Percentiles rank a stretch among this genome's conserved stretches.
phyloP scores from a whole-genome alignment of 2,113 vertebrate species.

The Phyllostomus hastatus region DNA sequence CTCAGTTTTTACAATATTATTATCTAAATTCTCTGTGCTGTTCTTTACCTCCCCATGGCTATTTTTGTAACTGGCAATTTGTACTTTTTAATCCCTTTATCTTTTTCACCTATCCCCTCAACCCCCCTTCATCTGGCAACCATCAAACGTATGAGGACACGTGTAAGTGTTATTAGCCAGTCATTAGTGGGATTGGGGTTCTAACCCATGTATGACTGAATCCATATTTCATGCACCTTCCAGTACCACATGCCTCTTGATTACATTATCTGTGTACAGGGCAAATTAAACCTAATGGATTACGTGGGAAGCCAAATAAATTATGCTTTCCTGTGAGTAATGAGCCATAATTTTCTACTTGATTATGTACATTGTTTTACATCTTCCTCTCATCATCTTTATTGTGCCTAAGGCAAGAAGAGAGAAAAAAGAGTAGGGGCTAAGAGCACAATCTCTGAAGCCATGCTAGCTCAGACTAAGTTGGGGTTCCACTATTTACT shows the following conservation, averaged over 20 bases:
- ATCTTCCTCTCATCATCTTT: not conserved
- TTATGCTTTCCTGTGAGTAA: not conserved
- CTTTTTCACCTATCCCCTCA: not conserved
- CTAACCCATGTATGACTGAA: not conserved
- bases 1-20: not conserved
- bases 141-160: not conserved
- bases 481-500: not conserved
- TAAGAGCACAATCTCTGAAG: not conserved
- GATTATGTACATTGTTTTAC: not conserved
- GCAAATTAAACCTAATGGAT: not conserved
- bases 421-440: not conserved
- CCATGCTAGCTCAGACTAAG: not conserved
- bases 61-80: not conserved
- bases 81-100: not conserved
- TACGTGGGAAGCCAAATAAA: not conserved
- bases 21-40: not conserved
- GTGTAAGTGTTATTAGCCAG: not conserved
- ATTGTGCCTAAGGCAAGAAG: not conserved
- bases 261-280: not conserved
- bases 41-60: not conserved
- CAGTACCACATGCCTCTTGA: not conserved
- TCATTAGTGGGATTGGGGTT: not conserved
- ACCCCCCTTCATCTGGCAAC: not conserved
- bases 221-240: not conserved
- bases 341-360: not conserved